phyloP scores from a whole-genome alignment of 2,113 vertebrate genomes.

The Alethe diademata region DNA sequence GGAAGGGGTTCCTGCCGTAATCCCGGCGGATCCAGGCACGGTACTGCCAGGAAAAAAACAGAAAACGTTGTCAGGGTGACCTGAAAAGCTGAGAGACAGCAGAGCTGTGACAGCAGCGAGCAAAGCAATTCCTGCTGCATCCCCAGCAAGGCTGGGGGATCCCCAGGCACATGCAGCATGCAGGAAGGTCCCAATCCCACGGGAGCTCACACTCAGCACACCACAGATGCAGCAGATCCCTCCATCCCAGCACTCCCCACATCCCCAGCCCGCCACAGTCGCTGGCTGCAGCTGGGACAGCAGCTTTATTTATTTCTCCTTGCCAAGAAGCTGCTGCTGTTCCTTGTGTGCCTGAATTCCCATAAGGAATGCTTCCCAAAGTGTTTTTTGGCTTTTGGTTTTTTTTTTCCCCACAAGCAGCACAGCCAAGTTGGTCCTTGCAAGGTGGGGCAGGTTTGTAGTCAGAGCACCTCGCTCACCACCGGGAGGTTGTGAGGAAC shows the following conservation, averaged over 20 bases:
- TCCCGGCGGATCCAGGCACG: constrained; percentile 76
- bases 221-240: rapidly evolving
- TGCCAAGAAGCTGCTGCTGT: neutral
- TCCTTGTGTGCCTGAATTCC: neutral
- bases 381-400: no score
- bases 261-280: neutral
- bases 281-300: neutral
- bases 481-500: rapidly evolving
- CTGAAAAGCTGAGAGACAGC: neutral
- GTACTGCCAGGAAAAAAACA: constrained; percentile 70
- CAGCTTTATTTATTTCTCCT: neutral
- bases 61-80: neutral
- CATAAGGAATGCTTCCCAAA: neutral
- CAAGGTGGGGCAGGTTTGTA: neutral
- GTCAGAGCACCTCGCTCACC: neutral
- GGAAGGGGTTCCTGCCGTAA: constrained; percentile 76
- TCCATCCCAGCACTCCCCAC: rapidly evolving
- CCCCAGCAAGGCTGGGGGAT: rapidly evolving
- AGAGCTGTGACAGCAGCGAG: rapidly evolving
- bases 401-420: neutral
- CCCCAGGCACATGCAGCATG: neutral
- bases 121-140: rapidly evolving
- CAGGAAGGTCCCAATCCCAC: rapidly evolving
- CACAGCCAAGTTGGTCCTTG: rapidly evolving
- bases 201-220: rapidly evolving